Evolutionary conservation across 2,888 invertebrate species (phyloP).

Genomic region (Cyaniris semiargus): DNA sequence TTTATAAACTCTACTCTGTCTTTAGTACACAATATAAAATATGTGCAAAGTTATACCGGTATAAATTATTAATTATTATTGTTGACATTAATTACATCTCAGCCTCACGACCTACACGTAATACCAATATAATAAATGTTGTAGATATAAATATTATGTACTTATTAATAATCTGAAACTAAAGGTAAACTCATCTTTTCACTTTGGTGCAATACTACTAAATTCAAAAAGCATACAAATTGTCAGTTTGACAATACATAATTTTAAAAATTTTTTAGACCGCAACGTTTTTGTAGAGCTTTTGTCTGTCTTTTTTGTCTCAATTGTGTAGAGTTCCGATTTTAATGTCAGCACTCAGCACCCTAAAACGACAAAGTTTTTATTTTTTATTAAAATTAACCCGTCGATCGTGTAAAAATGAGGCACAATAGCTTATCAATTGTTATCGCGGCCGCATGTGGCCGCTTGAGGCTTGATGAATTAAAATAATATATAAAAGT

Average conservation of each 20-base stretch:
- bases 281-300: no score
- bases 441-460: no score
- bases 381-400: no score
- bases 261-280: no score
- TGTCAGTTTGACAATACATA: no score
- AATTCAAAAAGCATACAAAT: not conserved
- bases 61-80: constrained; percentile 28
- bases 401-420: no score
- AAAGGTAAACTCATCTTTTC: not conserved
- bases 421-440: no score
- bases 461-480: no score
- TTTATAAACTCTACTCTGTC: not conserved
- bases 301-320: no score
- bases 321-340: not conserved
- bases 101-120: constrained; percentile 23
- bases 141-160: not conserved
- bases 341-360: no score
- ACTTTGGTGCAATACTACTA: not conserved
- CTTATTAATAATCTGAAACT: not conserved
- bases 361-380: no score
- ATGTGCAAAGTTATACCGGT: constrained; percentile 20
- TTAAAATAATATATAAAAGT: no score
- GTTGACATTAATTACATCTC: constrained; percentile 26
- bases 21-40: constrained; percentile 5
- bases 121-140: not conserved